phyloP scores from a whole-genome alignment of 2,888 invertebrate genomes.

The Halictus quadricinctus region DNA sequence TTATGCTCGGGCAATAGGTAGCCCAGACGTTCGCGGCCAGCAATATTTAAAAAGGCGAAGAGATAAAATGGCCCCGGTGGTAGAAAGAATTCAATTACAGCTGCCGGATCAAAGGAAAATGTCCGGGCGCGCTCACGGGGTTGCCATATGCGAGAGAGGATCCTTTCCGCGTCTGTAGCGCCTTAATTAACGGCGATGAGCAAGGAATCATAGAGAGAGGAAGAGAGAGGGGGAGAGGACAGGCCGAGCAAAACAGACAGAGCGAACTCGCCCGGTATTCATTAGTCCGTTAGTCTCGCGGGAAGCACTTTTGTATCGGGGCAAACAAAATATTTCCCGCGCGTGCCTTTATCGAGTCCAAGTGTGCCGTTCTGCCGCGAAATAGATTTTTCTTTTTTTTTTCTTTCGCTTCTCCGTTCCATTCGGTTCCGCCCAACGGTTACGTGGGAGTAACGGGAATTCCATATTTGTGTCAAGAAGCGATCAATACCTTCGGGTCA shows the following conservation, averaged over 20 bases:
- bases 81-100: constrained; percentile 45
- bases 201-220: not conserved
- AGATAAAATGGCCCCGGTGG: not conserved
- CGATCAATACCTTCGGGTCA: constrained; percentile 39
- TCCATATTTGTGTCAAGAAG: constrained; percentile 50
- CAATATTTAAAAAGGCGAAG: constrained; percentile 27
- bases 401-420: not conserved
- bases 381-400: constrained; percentile 23
- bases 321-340: not conserved
- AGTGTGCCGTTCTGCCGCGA: not conserved
- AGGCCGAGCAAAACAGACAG: not conserved
- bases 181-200: constrained; percentile 40
- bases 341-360: not conserved
- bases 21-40: constrained; percentile 1
- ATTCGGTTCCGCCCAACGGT: not conserved
- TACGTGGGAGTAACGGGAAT: constrained; percentile 33
- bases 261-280: not conserved
- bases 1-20: not conserved
- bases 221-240: not conserved
- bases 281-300: constrained; percentile 6
- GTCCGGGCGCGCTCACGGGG: not conserved
- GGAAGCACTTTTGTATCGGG: constrained; percentile 12
- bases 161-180: constrained; percentile 17
- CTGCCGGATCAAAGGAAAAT: constrained; percentile 30
- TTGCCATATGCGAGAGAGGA: not conserved